Evolutionary conservation across 2,888 invertebrate species (phyloP).

Genomic region (Ectemnius cavifrons): DNA sequence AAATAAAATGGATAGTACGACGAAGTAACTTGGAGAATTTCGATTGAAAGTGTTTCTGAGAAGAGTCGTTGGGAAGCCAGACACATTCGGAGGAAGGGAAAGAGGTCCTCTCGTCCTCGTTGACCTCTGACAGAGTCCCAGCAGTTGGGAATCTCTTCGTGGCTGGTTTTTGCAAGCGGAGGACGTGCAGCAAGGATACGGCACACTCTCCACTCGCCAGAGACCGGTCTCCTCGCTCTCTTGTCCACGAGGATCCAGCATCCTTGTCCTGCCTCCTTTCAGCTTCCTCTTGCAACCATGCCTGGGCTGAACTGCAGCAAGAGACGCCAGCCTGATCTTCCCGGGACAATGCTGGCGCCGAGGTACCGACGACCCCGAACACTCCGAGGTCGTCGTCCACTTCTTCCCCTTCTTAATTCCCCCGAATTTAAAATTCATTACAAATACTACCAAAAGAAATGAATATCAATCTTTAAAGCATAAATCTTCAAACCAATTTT

Average conservation of each 20-base stretch:
- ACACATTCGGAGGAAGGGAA: constrained; percentile 37
- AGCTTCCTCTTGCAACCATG: constrained; percentile 5
- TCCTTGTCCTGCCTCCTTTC: constrained; percentile 27
- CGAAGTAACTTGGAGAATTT: no score
- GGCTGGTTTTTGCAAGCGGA: constrained; percentile 49
- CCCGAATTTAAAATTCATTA: no score
- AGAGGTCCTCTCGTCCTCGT: constrained; percentile 54
- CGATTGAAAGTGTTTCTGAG: background rate
- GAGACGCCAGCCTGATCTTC: constrained; percentile 43
- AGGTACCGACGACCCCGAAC: constrained; percentile 49
- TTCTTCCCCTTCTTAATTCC: background rate
- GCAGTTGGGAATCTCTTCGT: constrained; percentile 34
- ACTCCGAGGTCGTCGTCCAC: constrained; percentile 44
- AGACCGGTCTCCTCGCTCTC: constrained; percentile 58
- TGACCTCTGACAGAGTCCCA: constrained; percentile 58
- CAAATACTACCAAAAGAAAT: no score
- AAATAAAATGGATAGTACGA: no score
- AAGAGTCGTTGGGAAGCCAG: constrained; percentile 44
- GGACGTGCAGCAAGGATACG: constrained; percentile 51
- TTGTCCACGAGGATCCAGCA: constrained; percentile 40
- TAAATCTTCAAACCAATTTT: no score
- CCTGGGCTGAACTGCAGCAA: background rate
- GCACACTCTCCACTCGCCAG: constrained; percentile 29
- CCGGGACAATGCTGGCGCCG: constrained; percentile 59
- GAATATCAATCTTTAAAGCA: no score